Conservation (phyloP, 2,888 invertebrate species). For the Unio delphinus region DNA sequence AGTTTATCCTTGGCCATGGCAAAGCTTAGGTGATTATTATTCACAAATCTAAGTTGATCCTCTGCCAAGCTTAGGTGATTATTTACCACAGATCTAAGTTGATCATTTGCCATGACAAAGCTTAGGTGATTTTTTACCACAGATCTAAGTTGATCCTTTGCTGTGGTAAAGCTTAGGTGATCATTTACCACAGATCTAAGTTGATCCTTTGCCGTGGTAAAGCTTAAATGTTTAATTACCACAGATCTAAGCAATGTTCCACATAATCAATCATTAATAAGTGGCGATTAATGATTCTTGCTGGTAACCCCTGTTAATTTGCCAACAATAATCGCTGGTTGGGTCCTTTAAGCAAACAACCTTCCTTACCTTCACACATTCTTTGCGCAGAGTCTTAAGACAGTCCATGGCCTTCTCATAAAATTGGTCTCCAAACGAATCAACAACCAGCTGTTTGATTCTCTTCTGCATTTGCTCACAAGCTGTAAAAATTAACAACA, state of each 20-base stretch:
- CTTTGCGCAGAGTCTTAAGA: conserved; percentile 61
- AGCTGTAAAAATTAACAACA: conserved; percentile 63
- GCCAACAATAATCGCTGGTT: neutral
- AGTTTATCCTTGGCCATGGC: too few species aligned
- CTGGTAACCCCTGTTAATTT: neutral
- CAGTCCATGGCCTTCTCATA: conserved; percentile 70
- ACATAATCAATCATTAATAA: neutral
- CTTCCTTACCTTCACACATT: conserved; percentile 58
- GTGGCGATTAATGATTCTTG: neutral
- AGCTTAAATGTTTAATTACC: neutral
- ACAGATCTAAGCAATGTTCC: neutral
- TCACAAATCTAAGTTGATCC: neutral
- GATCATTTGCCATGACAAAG: too few species aligned
- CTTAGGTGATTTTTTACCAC: neutral
- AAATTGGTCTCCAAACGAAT: conserved; percentile 68
- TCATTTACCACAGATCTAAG: neutral
- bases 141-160: neutral
- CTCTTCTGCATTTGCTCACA: conserved; percentile 69
- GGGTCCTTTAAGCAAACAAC: neutral
- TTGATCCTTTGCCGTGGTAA: neutral
- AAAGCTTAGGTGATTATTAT: neutral
- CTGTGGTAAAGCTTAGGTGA: neutral
- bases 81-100: neutral
- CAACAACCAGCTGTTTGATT: conserved; percentile 64
- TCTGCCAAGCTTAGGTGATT: neutral